Base-by-base conservation (phyloP, 2,797 vertebrate species). In the Lutjanus argentimaculatus region DNA sequence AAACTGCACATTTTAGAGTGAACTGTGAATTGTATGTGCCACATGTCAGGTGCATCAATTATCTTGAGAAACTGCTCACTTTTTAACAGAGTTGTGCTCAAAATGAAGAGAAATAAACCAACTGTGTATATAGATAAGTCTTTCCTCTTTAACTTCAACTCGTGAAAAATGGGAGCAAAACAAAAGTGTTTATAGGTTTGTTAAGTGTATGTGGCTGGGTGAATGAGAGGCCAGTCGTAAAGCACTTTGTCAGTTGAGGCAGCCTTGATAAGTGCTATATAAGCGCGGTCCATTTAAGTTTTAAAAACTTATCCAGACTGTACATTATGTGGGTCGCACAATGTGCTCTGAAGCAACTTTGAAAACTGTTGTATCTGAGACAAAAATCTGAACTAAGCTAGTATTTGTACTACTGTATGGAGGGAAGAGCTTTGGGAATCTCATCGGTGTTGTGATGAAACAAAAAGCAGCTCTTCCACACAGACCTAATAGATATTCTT, bases 381-480 rank as follows among this genome's bases (percentile, higher is more conserved):
- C 21, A 51, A 52, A 40, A n/a, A 15, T 40, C 21, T 43, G 7
- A 21, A 43, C 59, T 62, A 17, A 69, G 55, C 51, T 58, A 42
- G 25, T 63, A 65, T 79, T 86, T 81, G 65, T 13, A 51, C 30
- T 30, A 1, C n/a, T 19, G 9, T 25, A 22, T n/a, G 14, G 22
- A 49, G 36, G 30, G n/a, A 53, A 30, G 30, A 63, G 66, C 59
- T 69, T 21, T 64, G 82, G 62, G 63, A 83, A 55, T 77, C 53
- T 57, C 48, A 59, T 25, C n/a, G 45, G 30, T 5, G n/a, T 30
- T 6, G 3, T 49, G 16, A 42, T 65, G 17, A 70, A 51, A 56
- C 14, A 56, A 49, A 46, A 67, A 73, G 19, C 55, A 17, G 22
- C 72, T 73, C 67, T 58, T 59, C 42, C 15, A 59, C 70, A 53